Evolutionary conservation across 2,888 invertebrate species (phyloP).

Genomic region (Cacoxenus indagator): DNA sequence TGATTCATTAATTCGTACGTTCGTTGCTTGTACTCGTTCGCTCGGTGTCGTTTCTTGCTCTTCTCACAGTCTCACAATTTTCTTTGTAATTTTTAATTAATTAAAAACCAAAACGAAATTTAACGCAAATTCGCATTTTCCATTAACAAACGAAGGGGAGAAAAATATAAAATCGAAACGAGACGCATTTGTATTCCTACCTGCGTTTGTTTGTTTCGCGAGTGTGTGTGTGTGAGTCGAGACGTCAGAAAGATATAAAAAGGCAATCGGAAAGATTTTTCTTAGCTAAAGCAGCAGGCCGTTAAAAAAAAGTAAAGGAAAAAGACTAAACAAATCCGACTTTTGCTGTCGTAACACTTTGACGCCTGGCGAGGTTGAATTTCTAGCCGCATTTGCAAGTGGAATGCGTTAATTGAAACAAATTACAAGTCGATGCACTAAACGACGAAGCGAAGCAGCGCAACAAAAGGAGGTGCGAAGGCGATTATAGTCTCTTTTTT

Average conservation of each 20-base stretch:
- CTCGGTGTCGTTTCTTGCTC: neutral
- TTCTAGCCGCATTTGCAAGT: neutral
- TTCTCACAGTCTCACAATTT: conserved; percentile 9
- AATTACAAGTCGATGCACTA: conserved; percentile 6
- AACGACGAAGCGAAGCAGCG: neutral
- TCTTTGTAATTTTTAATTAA: conserved; percentile 47
- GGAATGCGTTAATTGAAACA: conserved; percentile 6
- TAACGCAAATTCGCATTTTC: conserved; percentile 32
- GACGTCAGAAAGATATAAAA: too few species aligned
- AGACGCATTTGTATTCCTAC: too few species aligned
- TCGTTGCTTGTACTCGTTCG: conserved; percentile 39
- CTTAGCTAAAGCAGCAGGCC: neutral
- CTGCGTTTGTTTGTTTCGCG: too few species aligned
- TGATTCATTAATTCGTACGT: conserved; percentile 6
- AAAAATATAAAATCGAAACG: too few species aligned
- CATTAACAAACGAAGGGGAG: neutral
- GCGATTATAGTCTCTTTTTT: neutral
- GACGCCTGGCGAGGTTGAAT: neutral
- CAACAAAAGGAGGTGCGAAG: neutral
- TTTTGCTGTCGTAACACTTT: conserved; percentile 15
- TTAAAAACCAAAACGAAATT: conserved; percentile 41
- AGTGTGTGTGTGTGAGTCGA: too few species aligned
- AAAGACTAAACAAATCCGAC: neutral
- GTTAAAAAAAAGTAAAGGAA: neutral
- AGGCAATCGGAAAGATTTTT: neutral